Evolutionary conservation across 2,888 invertebrate genomes (phyloP), one percentile per base, ranked within the genome.

Genomic region (Enoplolaimus lenunculus): DNA sequence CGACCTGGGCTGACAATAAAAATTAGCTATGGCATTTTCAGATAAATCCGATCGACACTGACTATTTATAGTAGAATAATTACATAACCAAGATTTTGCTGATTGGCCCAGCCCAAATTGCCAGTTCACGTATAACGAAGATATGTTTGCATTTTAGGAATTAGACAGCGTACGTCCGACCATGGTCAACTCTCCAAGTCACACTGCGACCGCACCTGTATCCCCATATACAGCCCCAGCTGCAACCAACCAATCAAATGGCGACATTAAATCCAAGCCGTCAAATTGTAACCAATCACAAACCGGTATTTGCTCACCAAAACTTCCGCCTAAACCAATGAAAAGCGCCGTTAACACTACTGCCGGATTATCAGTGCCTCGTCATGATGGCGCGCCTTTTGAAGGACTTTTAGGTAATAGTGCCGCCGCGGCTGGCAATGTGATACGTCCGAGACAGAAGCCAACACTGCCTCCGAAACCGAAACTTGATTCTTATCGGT

Each of bases 401-500:
- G n/a, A n/a, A n/a, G n/a, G n/a, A n/a, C n/a, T n/a, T n/a, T n/a
- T n/a, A n/a, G n/a, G n/a, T n/a, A n/a, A n/a, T n/a, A n/a, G n/a
- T n/a, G 21, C 7, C 21, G 45, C 45, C 7, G 45, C 45, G 21
- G 21, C 7, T 45, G 45, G 7, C 45, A 21, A 7, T 66, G 62
- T 68, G 7, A 57, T 68, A 7, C 34, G 57, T n/a, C 68, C 68
- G 13, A 7, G 57, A 3, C 57, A 60, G 35, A 68, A 68, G 62
- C 79, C 79, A 0, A 73, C 72, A 57, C 75, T 79, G 33, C 79
- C 79, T 28, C 79, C 79, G 60, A 79, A 80, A 73, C 89, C 90
- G 65, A 81, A 90, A 75, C 90, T 91, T 77, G 91, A 91, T 84
- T 88, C 90, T 73, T 90, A 92, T 83, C 86, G 93, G 78, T 93